These are phyloP conservation scores for Candidula unifasciata DNA, from an alignment of 2,888 invertebrate species.

Conservation along the genomic window DNA sequence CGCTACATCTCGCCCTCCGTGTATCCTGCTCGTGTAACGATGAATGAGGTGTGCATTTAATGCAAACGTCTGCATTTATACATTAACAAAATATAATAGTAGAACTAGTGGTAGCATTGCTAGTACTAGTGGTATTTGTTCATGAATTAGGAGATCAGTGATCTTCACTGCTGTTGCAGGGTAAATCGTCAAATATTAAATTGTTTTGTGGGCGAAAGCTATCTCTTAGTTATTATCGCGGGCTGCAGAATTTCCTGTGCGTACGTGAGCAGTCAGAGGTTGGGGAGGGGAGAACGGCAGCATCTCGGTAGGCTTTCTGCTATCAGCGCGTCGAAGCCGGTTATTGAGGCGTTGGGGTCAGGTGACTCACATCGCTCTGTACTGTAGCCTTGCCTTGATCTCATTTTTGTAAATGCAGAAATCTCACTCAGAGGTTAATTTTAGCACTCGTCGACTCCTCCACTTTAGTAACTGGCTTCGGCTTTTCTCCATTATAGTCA, in stretches of 20 bases:
- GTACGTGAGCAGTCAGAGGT: constrained; percentile 12
- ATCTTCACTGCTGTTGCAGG: too few relatives aligned
- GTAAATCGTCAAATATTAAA: too few relatives aligned
- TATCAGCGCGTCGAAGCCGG: constrained; percentile 41
- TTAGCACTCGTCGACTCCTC: constrained; percentile 22
- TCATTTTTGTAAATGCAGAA: constrained; percentile 19
- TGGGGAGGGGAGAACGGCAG: not conserved
- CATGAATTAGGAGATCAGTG: too few relatives aligned
- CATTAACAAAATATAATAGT: too few relatives aligned
- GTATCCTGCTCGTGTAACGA: not conserved
- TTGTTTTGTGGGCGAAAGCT: too few relatives aligned
- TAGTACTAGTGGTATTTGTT: too few relatives aligned
- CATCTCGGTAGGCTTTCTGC: not conserved
- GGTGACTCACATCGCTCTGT: constrained; percentile 39
- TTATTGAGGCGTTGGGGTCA: constrained; percentile 41
- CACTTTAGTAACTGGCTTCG: too few relatives aligned
- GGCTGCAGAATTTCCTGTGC: not conserved
- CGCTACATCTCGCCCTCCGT: not conserved
- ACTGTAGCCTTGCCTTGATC: constrained; percentile 38
- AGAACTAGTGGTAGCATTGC: too few relatives aligned
- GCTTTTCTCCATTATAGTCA: too few relatives aligned
- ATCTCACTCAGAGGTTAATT: constrained; percentile 4
- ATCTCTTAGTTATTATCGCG: not conserved
- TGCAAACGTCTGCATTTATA: not conserved
- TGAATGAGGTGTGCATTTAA: not conserved